A percentile compares a stretch with the other conserved stretches of the same genome.
Conservation (phyloP, 2,888 invertebrate genomes). For the Lepidonotus clava region DNA sequence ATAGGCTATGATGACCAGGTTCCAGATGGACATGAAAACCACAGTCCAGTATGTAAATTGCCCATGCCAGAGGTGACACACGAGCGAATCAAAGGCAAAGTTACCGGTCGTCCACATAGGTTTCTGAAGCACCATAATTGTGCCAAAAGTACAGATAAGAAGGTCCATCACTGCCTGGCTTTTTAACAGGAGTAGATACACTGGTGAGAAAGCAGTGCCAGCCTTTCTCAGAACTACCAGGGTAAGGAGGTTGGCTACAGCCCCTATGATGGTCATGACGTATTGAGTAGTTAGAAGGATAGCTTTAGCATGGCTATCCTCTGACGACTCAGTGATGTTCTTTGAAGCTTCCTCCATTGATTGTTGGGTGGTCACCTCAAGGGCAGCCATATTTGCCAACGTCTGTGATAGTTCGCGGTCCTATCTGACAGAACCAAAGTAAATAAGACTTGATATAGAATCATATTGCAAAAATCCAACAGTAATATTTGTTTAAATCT, state of each 20-base stretch:
- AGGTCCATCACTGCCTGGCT: slow-evolving; percentile 7
- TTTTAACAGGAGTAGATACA: background rate
- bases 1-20: slow-evolving; percentile 49
- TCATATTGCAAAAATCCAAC: too few species aligned
- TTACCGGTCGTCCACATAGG: background rate
- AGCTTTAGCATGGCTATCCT: too few species aligned
- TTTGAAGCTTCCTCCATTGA: too few species aligned
- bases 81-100: background rate
- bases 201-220: background rate
- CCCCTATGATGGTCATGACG: background rate
- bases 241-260: background rate
- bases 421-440: too few species aligned
- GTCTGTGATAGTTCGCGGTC: too few species aligned
- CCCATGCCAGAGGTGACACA: slow-evolving; percentile 50
- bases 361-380: too few species aligned
- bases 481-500: too few species aligned
- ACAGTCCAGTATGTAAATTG: slow-evolving; percentile 47
- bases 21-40: slow-evolving; percentile 42
- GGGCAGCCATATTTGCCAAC: too few species aligned
- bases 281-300: too few species aligned
- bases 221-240: background rate
- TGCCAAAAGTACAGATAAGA: background rate
- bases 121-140: background rate
- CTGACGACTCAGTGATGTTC: too few species aligned
- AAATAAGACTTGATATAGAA: too few species aligned